phyloP scores from a whole-genome alignment of 2,113 vertebrate species.

The Paradoxurus hermaphroditus region DNA sequence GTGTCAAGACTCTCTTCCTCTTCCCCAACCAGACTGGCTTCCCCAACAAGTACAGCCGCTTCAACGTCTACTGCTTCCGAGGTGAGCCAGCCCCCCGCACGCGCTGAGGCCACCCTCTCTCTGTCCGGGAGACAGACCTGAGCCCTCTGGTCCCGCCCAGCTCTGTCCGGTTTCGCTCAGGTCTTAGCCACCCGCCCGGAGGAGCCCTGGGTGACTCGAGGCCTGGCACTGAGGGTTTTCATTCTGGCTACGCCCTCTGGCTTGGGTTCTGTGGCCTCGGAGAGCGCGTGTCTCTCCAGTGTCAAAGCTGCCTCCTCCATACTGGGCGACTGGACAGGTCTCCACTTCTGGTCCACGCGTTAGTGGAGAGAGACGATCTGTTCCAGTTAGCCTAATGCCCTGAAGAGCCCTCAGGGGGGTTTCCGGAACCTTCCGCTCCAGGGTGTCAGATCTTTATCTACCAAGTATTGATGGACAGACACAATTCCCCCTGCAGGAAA shows the following conservation, averaged over 20 bases:
- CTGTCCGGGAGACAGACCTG: not conserved
- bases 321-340: not conserved
- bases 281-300: not conserved
- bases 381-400: not conserved
- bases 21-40: constrained; percentile 96
- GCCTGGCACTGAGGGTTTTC: not conserved
- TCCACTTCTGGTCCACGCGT: not conserved
- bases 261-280: not conserved
- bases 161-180: not conserved
- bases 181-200: not conserved
- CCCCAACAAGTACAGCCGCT: constrained; percentile 86
- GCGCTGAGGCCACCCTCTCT: not conserved
- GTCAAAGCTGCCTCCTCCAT: not conserved
- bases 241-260: not conserved
- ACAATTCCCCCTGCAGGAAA: not conserved
- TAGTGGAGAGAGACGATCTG: not conserved
- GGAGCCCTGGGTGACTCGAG: no score
- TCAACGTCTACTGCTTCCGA: constrained; percentile 94
- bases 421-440: not conserved
- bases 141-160: no score
- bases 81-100: constrained; percentile 79
- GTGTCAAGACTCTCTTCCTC: constrained; percentile 92
- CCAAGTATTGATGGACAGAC: not conserved
- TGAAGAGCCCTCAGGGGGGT: not conserved
- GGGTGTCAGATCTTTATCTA: not conserved